phyloP scores from a whole-genome alignment of 1,140 invertebrate genomes.

The Penaeus japonicus region DNA sequence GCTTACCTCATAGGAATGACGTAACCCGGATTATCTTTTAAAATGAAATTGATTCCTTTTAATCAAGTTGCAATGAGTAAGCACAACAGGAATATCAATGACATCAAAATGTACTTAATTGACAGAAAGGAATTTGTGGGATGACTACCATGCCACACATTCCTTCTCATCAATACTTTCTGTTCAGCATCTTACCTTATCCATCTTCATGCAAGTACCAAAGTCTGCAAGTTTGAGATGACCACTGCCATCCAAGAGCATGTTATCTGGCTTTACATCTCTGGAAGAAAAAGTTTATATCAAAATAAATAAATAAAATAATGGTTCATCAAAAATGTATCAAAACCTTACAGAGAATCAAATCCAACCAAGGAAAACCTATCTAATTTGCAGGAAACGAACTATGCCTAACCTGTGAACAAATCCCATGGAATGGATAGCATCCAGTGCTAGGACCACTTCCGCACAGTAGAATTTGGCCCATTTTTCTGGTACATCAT shows the following conservation, averaged over 20 bases:
- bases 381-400: neutral
- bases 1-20: too few species aligned
- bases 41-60: too few species aligned
- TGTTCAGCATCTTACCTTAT: conserved; percentile 69
- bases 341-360: neutral
- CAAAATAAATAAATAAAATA: neutral
- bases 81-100: too few species aligned
- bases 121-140: too few species aligned
- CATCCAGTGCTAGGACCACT: conserved; percentile 96
- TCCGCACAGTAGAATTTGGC: conserved; percentile 99
- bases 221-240: conserved; percentile 99
- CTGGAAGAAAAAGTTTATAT: conserved; percentile 65
- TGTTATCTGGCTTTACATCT: conserved; percentile 99
- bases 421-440: conserved; percentile 99
- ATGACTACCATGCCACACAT: too few species aligned
- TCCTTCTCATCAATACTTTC: neutral
- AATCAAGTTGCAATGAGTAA: too few species aligned
- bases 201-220: conserved; percentile 99
- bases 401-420: conserved; percentile 77
- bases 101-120: too few species aligned
- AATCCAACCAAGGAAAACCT: neutral
- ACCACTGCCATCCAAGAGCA: conserved; percentile 92
- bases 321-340: neutral
- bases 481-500: conserved; percentile 99
- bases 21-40: too few species aligned